Evolutionary conservation across 2,888 invertebrate genomes (phyloP).

Genomic region (Protonemura montana): DNA sequence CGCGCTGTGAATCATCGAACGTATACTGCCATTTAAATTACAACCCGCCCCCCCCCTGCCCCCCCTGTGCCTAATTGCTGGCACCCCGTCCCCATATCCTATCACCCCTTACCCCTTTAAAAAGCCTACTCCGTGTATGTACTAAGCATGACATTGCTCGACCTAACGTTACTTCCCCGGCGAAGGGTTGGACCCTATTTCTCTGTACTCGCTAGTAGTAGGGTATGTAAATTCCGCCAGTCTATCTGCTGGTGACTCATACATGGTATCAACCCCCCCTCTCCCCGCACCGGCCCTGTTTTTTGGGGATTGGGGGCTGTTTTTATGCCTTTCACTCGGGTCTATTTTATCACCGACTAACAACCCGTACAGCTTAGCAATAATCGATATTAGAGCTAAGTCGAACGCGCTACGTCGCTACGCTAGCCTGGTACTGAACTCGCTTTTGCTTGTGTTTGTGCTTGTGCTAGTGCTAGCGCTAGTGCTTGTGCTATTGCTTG

Average conservation of each 20-base stretch:
- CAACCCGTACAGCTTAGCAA: not conserved
- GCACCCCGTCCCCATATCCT: not conserved
- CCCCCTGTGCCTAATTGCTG: not conserved
- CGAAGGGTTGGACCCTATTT: not conserved
- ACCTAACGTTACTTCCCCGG: not conserved
- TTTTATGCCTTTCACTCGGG: not conserved
- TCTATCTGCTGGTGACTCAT: conserved; percentile 7
- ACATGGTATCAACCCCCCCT: not conserved
- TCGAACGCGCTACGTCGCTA: no score
- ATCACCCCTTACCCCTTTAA: no score
- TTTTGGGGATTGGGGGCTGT: not conserved
- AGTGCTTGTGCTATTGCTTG: no score
- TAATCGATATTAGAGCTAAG: not conserved
- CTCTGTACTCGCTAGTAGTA: no score
- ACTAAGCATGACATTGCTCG: not conserved
- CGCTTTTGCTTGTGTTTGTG: no score
- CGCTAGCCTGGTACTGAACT: no score
- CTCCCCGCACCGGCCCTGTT: not conserved
- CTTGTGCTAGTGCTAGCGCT: no score
- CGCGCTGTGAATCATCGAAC: not conserved
- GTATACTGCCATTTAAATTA: not conserved
- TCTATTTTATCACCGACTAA: not conserved
- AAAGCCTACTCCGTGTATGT: not conserved
- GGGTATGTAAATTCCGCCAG: not conserved
- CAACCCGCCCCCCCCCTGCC: not conserved